Conservation (phyloP, 2,888 invertebrate species). For the Amiota minor region DNA sequence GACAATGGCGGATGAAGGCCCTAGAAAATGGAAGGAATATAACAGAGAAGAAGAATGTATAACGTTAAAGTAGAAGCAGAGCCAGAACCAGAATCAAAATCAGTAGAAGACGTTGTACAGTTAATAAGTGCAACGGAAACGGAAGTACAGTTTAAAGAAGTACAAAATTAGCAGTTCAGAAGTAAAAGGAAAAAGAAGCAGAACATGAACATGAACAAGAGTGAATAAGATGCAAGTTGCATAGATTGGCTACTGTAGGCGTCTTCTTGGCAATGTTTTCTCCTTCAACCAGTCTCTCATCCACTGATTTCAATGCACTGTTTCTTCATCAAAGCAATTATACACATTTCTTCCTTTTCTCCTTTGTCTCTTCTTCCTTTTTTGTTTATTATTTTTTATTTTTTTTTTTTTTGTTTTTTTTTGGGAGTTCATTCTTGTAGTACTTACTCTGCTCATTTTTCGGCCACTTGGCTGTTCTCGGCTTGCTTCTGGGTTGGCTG, state of each 20-base stretch:
- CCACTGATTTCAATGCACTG: not conserved
- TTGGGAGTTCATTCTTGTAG: no score
- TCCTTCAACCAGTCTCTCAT: not conserved
- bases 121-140: conserved; percentile 7
- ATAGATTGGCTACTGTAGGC: not conserved
- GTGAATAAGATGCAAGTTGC: not conserved
- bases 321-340: not conserved
- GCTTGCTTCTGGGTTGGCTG: no score
- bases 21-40: not conserved
- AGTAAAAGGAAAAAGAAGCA: no score
- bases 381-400: no score
- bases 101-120: not conserved
- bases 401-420: no score
- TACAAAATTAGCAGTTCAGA: conserved; percentile 9
- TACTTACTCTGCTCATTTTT: no score
- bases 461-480: no score
- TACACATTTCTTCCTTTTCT: not conserved
- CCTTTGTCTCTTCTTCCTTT: no score
- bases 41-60: not conserved
- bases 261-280: not conserved
- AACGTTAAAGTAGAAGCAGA: not conserved
- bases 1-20: not conserved
- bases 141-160: conserved; percentile 25
- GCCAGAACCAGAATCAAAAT: not conserved
- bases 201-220: no score